Evolutionary conservation across 2,888 invertebrate species (phyloP).

Genomic region (Mechanitis mazaeus): DNA sequence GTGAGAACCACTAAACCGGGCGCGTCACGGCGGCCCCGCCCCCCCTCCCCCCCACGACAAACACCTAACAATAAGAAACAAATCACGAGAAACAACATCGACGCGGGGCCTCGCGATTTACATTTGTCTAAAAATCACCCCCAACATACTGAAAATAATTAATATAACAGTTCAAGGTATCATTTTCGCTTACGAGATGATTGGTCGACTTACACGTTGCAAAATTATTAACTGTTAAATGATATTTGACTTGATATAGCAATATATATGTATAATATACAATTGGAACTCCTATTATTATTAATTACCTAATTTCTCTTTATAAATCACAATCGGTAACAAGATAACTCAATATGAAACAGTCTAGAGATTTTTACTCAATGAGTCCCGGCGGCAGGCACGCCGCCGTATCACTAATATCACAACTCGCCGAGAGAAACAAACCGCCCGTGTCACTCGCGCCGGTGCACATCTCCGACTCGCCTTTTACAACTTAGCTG

Average conservation of each 20-base stretch:
- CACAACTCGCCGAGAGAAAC: slow-evolving; percentile 24
- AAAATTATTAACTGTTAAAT: slow-evolving; percentile 34
- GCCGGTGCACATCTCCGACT: slow-evolving; percentile 11
- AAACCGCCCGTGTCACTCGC: slow-evolving; percentile 7
- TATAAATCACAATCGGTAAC: slow-evolving; percentile 74
- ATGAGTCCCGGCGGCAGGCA: slow-evolving; percentile 22
- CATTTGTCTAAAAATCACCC: slow-evolving; percentile 25
- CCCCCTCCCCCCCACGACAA: slow-evolving; percentile 15
- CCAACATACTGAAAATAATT: slow-evolving; percentile 34
- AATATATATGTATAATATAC: slow-evolving; percentile 72
- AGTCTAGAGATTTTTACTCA: slow-evolving; percentile 51
- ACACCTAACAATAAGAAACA: slow-evolving; percentile 18
- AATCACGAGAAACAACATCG: slow-evolving; percentile 19
- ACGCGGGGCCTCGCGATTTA: slow-evolving; percentile 14
- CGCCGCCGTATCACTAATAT: slow-evolving; percentile 25
- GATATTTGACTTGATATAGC: slow-evolving; percentile 55
- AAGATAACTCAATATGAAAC: slow-evolving; percentile 58
- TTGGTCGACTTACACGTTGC: slow-evolving; percentile 28
- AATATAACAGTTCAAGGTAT: slow-evolving; percentile 27
- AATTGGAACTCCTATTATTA: slow-evolving; percentile 77
- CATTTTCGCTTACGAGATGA: slow-evolving; percentile 28
- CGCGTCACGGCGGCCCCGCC: slow-evolving; percentile 16
- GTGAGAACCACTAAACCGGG: slow-evolving; percentile 31
- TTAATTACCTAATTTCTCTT: slow-evolving; percentile 71
- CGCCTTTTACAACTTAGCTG: slow-evolving; percentile 36